Evolutionary conservation across 2,113 vertebrate genomes (phyloP).

Genomic region (Saccopteryx leptura): DNA sequence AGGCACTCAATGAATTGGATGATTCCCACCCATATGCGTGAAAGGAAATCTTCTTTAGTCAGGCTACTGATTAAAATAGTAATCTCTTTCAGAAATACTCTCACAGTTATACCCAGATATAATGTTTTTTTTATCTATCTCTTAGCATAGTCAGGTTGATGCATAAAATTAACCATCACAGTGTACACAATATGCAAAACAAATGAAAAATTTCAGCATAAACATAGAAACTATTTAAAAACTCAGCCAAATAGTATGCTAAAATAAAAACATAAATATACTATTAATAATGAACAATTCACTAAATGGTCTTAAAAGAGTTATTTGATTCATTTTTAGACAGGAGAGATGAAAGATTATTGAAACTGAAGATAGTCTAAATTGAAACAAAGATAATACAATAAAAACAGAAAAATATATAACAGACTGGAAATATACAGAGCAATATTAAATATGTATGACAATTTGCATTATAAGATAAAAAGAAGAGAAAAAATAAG

Average conservation of each 20-base stretch:
- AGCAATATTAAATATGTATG: not conserved
- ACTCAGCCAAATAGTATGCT: not conserved
- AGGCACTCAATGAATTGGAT: no score
- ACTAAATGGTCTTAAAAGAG: not conserved
- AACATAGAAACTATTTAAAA: not conserved
- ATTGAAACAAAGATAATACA: not conserved
- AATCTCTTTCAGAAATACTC: not conserved
- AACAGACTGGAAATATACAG: not conserved
- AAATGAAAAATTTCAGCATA: not conserved
- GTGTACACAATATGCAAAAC: not conserved
- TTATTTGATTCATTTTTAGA: not conserved
- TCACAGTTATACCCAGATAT: not conserved
- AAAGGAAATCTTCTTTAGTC: not conserved
- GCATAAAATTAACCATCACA: not conserved
- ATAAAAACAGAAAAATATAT: not conserved
- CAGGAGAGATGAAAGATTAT: not conserved
- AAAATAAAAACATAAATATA: not conserved
- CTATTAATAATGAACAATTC: not conserved
- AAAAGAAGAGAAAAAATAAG: not conserved
- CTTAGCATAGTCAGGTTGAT: not conserved
- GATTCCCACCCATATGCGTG: no score
- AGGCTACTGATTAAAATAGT: not conserved
- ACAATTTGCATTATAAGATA: not conserved
- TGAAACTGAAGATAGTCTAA: not conserved
- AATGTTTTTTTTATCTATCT: not conserved